Percentiles rank a stretch among this genome's conserved stretches.
Conservation (phyloP, 2,888 invertebrate genomes). For the Heliothis peltigera region DNA sequence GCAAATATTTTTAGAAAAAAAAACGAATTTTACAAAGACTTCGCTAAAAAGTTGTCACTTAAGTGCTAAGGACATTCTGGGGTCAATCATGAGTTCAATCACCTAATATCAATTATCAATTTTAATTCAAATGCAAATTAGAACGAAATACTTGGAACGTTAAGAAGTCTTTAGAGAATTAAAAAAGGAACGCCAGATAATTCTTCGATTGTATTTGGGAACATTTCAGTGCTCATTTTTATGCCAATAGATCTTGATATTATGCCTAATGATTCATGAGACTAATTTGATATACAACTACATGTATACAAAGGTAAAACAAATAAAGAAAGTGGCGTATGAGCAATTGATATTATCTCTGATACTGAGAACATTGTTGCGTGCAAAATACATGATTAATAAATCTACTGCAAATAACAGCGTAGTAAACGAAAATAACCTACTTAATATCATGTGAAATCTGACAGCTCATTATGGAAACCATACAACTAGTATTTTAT, state of each 20-base stretch:
- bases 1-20: background rate
- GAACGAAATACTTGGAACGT: background rate
- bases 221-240: background rate
- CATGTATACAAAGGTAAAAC: conserved; percentile 1
- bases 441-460: conserved; percentile 31
- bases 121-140: conserved; percentile 48
- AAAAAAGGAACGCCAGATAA: background rate
- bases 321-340: background rate
- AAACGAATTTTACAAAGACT: background rate
- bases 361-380: background rate
- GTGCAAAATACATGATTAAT: conserved; percentile 12
- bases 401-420: conserved; percentile 13
- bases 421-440: conserved; percentile 13
- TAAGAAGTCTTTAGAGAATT: background rate
- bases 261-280: background rate
- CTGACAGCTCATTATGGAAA: conserved; percentile 36
- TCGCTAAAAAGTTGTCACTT: conserved; percentile 27
- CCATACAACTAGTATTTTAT: conserved; percentile 5
- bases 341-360: background rate
- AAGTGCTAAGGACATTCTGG: conserved; percentile 17
- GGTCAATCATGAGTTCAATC: conserved; percentile 24
- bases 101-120: conserved; percentile 22
- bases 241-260: background rate
- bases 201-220: background rate
- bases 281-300: background rate